Percentiles rank a stretch among this genome's conserved stretches.
Conservation (phyloP, 2,113 vertebrate genomes). For the Megaleporinus macrocephalus region DNA sequence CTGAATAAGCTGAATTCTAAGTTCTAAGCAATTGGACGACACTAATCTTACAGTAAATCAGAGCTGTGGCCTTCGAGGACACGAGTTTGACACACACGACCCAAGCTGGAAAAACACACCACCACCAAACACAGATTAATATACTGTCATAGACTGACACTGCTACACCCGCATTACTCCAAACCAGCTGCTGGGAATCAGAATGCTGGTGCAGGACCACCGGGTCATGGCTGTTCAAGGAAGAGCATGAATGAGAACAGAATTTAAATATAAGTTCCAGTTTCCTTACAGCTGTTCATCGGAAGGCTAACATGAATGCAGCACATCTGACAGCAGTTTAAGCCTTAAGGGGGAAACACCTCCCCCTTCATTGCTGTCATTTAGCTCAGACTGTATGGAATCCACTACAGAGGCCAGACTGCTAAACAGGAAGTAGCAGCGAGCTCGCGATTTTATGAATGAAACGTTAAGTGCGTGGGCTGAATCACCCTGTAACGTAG, state of each 20-base stretch:
- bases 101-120: not conserved
- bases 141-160: not conserved
- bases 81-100: too few relatives aligned
- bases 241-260: not conserved
- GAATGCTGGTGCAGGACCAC: not conserved
- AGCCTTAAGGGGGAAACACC: too few relatives aligned
- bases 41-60: too few relatives aligned
- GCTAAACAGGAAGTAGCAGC: constrained; percentile 50
- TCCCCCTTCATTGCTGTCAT: not conserved
- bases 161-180: not conserved
- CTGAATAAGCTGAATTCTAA: too few relatives aligned
- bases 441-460: constrained; percentile 54
- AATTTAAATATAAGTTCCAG: too few relatives aligned
- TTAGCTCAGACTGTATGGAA: constrained; percentile 33
- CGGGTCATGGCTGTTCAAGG: too few relatives aligned
- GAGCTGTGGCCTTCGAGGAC: too few relatives aligned
- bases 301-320: not conserved
- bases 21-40: too few relatives aligned
- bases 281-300: not conserved
- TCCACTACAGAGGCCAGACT: constrained; percentile 19
- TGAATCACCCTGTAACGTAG: constrained; percentile 50
- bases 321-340: not conserved
- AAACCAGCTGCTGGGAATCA: not conserved
- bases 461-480: constrained; percentile 50
- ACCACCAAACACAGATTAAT: too few relatives aligned